These are phyloP conservation scores for Pachliopta kotzebuea DNA, from an alignment of 2,888 invertebrate species.

Conservation along the genomic window DNA sequence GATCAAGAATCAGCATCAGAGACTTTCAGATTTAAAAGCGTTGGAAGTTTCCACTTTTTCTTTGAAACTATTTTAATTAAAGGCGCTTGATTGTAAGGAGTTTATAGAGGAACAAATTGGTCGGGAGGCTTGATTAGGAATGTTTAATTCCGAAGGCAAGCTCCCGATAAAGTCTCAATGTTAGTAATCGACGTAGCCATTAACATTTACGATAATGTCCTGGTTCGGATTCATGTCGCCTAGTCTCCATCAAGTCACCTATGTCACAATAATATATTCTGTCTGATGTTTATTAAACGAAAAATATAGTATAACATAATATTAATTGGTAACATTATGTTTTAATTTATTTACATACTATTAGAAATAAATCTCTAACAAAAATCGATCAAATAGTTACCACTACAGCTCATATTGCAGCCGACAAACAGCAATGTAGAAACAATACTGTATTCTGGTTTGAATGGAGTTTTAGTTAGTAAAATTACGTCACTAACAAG, in stretches of 20 bases:
- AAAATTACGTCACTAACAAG: no score
- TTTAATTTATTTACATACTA: no score
- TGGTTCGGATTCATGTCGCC: conserved; percentile 62
- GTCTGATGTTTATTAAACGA: conserved; percentile 34
- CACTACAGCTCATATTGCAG: no score
- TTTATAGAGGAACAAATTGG: conserved; percentile 68
- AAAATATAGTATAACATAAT: neutral
- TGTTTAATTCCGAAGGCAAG: conserved; percentile 61
- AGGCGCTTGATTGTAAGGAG: conserved; percentile 62
- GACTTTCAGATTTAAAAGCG: no score
- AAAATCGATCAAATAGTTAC: no score
- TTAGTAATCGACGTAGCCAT: conserved; percentile 73
- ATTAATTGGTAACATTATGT: no score
- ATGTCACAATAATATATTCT: conserved; percentile 53
- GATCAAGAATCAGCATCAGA: no score
- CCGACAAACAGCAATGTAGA: no score
- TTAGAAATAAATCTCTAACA: no score
- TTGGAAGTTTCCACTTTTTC: no score
- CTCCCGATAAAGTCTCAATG: conserved; percentile 57
- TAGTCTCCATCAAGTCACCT: conserved; percentile 49
- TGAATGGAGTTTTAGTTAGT: no score
- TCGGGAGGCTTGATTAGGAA: conserved; percentile 62
- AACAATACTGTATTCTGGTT: no score
- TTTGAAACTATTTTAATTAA: conserved; percentile 72
- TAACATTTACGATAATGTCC: conserved; percentile 77